Base-by-base conservation (phyloP, 2,888 invertebrate genomes). In the Serrognathus titanus region DNA sequence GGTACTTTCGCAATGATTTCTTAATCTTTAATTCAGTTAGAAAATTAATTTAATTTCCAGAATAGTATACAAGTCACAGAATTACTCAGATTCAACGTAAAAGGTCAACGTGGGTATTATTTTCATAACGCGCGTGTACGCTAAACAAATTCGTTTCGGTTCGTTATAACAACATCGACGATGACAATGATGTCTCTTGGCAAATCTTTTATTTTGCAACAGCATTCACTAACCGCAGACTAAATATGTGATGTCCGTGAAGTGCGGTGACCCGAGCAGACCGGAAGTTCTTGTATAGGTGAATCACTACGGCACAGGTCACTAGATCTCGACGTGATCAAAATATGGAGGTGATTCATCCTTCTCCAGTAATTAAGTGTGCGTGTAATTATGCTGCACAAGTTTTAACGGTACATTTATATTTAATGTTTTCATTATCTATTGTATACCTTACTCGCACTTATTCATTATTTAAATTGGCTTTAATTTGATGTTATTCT, bases 211-310 rank as follows among this genome's bases (percentile, higher is more conserved):
- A 40, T 40, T 40, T 40, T 40, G 12, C 12, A 40, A 40, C 16
- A 16, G 16, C 11, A 39, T 11, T 39, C 39, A 39, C 40, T 40
- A 40, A 40, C 40, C 40, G 40, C 40, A 40, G 40, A 40, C 40
- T 40, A 40, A 40, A 40, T 40, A 12, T 12, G 12, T 40, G 40
- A 12, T 40, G 48, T 38, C 53, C 48, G 60, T 57, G 51, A 60
- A 62, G 60, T 57, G 62, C 59, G 62, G 57, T 59, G 62, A 59
- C 60, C 62, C 60, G 62, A 60, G 55, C 55, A 58, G 57, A 60
- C 59, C 62, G 62, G 62, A 62, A 62, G 62, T 62, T 58, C 62
- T 60, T 59, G 48, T 50, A 46, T 60, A 61, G 62, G 60, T 62
- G 62, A 62, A 62, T 62, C 62, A 62, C 60, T 56, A 60, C 60